Conservation (phyloP, 23 tunicate genomes). For the Corella eumyota region DNA sequence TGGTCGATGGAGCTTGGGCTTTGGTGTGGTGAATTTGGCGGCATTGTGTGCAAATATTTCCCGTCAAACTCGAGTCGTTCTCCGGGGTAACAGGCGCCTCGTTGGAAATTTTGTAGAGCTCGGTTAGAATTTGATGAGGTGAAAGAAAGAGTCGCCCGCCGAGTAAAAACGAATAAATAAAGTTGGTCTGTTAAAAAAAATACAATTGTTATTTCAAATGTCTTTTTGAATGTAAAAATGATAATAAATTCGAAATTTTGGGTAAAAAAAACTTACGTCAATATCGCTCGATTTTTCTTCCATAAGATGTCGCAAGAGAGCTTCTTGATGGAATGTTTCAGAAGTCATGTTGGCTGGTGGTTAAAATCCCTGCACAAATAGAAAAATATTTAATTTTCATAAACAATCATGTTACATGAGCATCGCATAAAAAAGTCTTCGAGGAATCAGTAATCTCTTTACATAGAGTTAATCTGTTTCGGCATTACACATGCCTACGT, state of each 20-base stretch:
- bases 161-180: constrained; percentile 65
- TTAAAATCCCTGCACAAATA: too few relatives aligned
- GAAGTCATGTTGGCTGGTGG: too few relatives aligned
- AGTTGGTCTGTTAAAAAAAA: constrained; percentile 43
- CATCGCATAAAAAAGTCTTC: too few relatives aligned
- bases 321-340: constrained; percentile 56
- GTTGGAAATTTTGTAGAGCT: constrained; percentile 22
- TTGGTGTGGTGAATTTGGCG: constrained; percentile 25
- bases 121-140: constrained; percentile 58
- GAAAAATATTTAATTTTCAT: too few relatives aligned
- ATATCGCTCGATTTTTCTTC: constrained; percentile 9
- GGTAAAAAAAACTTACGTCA: constrained; percentile 36
- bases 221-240: neutral
- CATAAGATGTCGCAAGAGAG: constrained; percentile 79
- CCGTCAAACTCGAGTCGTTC: constrained; percentile 2
- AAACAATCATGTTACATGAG: too few relatives aligned
- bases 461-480: too few relatives aligned
- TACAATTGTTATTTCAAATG: neutral
- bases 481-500: too few relatives aligned
- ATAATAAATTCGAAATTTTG: neutral
- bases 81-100: constrained; percentile 7
- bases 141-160: constrained; percentile 75
- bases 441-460: too few relatives aligned
- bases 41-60: constrained; percentile 38
- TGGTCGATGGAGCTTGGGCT: constrained; percentile 4